Evolutionary conservation across 2,888 invertebrate species (phyloP), one percentile per base, ranked within the genome.

Genomic region (Tachystola acroxantha): DNA sequence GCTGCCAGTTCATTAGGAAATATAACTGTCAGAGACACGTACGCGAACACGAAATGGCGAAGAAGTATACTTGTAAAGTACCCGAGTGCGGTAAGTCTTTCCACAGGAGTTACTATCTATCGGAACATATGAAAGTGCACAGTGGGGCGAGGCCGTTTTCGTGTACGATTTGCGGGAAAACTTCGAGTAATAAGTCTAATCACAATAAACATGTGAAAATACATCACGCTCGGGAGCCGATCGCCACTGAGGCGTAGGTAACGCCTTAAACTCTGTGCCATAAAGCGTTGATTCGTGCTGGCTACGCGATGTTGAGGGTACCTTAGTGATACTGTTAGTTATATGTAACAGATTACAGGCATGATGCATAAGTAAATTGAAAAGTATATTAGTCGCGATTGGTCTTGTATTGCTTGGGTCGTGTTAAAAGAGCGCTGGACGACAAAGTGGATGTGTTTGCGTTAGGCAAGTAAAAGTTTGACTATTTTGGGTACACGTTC

Each of bases 141-240:
- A 94, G 93, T 39, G 96, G 96, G 0, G 91, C 88, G 24, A 74
- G 93, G 35, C 96, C 96, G 20, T 95, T 92, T 76, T 89, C 93
- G 0, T 96, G 96, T 78, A 94, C 93, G 58, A 94, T 96, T 40
- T 96, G 96, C 73, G 96, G 95, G 19, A 96, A 96, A 79, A 93
- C 94, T 6, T 95, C 95, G 32, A 93, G 94, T 53, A 96, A 96
- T 37, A 96, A 96, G 78, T 95, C 95, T 29, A 96, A 96, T 81
- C 96, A 96, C 63, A 95, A 96, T 62, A 96, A 96, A 72, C 96
- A 96, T 73, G 90, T 96, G 40, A 93, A 93, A 79, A 96, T 96
- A 56, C 96, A 96, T 74, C 95, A 96, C 79, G 95, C 95, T 34
- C 86, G 96, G 35, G 96, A 96, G 72, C 94, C 95, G 24, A 92